Evolutionary conservation across 1,140 invertebrate species (phyloP).

Genomic region (Sinonovacula constricta): DNA sequence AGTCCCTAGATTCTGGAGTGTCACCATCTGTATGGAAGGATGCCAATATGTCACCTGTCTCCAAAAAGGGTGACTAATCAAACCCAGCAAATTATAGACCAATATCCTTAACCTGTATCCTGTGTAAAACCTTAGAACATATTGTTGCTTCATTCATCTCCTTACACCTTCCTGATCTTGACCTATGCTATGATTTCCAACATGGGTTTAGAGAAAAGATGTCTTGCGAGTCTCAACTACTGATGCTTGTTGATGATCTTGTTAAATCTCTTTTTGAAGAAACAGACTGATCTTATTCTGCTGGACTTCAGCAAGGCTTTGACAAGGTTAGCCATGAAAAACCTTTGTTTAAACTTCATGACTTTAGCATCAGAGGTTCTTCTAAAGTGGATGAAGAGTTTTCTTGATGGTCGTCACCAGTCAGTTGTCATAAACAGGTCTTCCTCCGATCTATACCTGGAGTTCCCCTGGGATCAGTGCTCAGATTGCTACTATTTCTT

Average conservation of each 20-base stretch:
- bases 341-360: too few relatives aligned
- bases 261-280: background rate
- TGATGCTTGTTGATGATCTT: too few relatives aligned
- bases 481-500: constrained; percentile 53
- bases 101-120: too few relatives aligned
- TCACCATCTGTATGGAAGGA: too few relatives aligned
- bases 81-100: too few relatives aligned
- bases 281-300: background rate
- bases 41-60: too few relatives aligned
- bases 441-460: too few relatives aligned
- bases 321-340: constrained; percentile 57
- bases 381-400: constrained; percentile 50
- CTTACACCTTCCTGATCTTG: constrained; percentile 5
- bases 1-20: background rate
- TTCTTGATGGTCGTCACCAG: constrained; percentile 39
- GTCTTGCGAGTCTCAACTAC: too few relatives aligned
- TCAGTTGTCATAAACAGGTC: too few relatives aligned
- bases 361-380: constrained; percentile 17
- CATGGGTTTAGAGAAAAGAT: constrained; percentile 37
- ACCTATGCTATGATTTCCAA: too few relatives aligned
- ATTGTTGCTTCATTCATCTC: constrained; percentile 18
- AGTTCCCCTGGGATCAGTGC: constrained; percentile 50
- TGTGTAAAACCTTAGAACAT: too few relatives aligned
- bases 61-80: background rate
- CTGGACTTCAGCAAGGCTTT: constrained; percentile 52